Evolutionary conservation across 2,888 invertebrate genomes (phyloP).

Genomic region (Atethmia centrago): DNA sequence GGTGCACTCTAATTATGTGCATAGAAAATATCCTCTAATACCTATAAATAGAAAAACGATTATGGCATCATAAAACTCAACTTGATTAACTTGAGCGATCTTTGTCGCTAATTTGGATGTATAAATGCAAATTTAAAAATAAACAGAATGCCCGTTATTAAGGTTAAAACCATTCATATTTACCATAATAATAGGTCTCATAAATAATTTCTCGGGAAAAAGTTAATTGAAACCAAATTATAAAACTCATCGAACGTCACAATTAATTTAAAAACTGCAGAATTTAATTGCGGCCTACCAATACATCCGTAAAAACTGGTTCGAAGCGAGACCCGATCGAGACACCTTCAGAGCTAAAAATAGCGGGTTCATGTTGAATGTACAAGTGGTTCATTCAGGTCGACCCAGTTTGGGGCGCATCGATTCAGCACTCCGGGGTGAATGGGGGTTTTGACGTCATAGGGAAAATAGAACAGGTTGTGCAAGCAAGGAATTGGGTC

Average conservation of each 20-base stretch:
- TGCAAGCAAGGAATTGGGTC: conserved; percentile 85
- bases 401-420: conserved; percentile 86
- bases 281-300: conserved; percentile 75
- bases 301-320: conserved; percentile 79
- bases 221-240: conserved; percentile 60
- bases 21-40: background rate
- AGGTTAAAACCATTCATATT: conserved; percentile 28
- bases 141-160: conserved; percentile 12
- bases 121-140: conserved; percentile 20
- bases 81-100: conserved; percentile 5
- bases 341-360: conserved; percentile 81
- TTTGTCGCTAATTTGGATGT: conserved; percentile 6
- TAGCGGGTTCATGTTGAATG: conserved; percentile 81
- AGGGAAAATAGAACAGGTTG: conserved; percentile 84
- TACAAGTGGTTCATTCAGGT: conserved; percentile 85
- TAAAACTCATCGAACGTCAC: conserved; percentile 66
- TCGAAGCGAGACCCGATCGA: conserved; percentile 72
- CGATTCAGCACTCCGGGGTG: conserved; percentile 86
- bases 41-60: background rate
- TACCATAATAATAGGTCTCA: conserved; percentile 41
- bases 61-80: background rate
- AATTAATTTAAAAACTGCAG: conserved; percentile 67
- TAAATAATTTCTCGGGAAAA: conserved; percentile 50
- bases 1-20: background rate
- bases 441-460: conserved; percentile 88